Evolutionary conservation across 92 coral and sea anemone species (phyloP), one percentile per base, ranked within the genome.

Genomic region (Parazoanthus swiftii): DNA sequence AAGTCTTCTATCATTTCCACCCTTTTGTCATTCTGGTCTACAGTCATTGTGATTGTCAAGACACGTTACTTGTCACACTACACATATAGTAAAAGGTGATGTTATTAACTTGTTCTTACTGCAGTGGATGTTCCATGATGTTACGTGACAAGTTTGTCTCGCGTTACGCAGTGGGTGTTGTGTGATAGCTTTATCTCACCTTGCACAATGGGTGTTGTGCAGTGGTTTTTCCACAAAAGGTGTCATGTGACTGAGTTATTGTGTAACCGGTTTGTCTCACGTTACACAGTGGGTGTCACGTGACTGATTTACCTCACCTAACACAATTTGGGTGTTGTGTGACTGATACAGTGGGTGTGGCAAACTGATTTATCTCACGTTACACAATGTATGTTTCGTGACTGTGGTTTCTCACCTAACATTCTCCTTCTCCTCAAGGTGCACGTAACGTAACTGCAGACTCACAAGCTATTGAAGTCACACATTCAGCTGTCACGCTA

Each of bases 371-470:
- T 46, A 33, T 25, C 13, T 77, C 33, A 23, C 54, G 25, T 10
- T 44, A 77, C 39, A 44, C 70, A 51, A 13, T 7, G 7, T 11
- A 26, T 36, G 39, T 79, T 54, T 26, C 58, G 83, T 26, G 42
- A 48, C 82, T 23, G 54, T 25, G 26, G 67, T 67, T 39, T 83
- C 86, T 83, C 33, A 83, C 77, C 23, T 39, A 25, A 38, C 42
- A 36, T 11, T 43, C 66, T 43, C 76, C 50, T 43, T 68, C 74
- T 67, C n/a, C 86, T 67, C 39, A 83, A 83, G 86, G 77, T 83
- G n/a, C 29, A 23, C n/a, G 54, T 79, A 26, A 48, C 83, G 23
- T 54, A 18, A 79, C 83, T 42, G 23, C 68, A 79, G 42, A 26
- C 18, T 83, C 77, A 70, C 59, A 42, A 15, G 77, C 13, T n/a